Evolutionary conservation across 2,113 vertebrate genomes (phyloP), one percentile per base, ranked within the genome.

Genomic region (Anolis carolinensis): DNA sequence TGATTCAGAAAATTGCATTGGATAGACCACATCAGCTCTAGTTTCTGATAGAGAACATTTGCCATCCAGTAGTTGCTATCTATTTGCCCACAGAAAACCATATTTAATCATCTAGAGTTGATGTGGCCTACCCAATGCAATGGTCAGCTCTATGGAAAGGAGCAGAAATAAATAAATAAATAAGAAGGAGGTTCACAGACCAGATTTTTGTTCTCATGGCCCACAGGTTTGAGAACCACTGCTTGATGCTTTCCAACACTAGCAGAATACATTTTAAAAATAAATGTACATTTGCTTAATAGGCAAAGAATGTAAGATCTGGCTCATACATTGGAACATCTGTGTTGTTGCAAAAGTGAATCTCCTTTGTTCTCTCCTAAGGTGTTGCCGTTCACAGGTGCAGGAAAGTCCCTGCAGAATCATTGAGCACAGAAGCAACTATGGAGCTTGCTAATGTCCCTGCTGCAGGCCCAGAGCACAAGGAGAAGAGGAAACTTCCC

Each of bases 341-440:
- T 27, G 32, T 77, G 39, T 84, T 67, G 52, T 7, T 73, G 14
- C 78, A 79, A n/a, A 44, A 8, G 67, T 8, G 32, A 74, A 79
- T 50, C 4, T n/a, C 34, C 7, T 1, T 72, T 55, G 21, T n/a
- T 63, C 0, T 59, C 2, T 25, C 11, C 7, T 34, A 44, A 44
- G 39, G 39, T 44, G 39, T 44, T 13, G 2, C 59, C 92, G 90
- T 83, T 34, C 79, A 85, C 34, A 74, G 79, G 36, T 4, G 71
- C 67, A 39, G 11, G 1, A 85, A 85, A 44, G 2, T 81, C 55
- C 89, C 4, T 18, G 1, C 11, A 2, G 16, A 11, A 20, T 82
- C 2, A 3, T 20, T 82, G 1, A 63, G 0, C 2, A 62, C 0
- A 34, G 13, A 65, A 30, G 9, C 18, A 0, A 76, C 0, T 4